Conservation (phyloP, 2,797 vertebrate genomes). For the Enteromius mattozi region DNA sequence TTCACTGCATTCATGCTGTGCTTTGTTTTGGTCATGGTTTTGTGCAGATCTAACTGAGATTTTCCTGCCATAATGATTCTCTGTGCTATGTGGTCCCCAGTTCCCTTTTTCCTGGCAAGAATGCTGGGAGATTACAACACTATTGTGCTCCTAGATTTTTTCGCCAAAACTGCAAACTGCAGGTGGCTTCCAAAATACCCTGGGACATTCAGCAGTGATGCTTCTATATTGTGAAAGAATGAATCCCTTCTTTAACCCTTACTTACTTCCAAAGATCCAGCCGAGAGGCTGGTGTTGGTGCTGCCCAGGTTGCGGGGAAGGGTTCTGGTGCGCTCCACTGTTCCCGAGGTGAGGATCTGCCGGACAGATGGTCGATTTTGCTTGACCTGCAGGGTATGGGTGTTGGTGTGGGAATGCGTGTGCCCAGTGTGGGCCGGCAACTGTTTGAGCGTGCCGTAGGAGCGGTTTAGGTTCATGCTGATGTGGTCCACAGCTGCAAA, state of each 20-base stretch:
- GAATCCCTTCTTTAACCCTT: slow-evolving; percentile 50
- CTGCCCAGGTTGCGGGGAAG: slow-evolving; percentile 96
- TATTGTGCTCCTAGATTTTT: slow-evolving; percentile 6
- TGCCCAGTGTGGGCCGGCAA: slow-evolving; percentile 75
- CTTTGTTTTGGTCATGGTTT: slow-evolving; percentile 2
- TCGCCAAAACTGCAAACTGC: slow-evolving; percentile 9
- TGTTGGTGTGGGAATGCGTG: slow-evolving; percentile 73
- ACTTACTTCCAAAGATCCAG: slow-evolving; percentile 97
- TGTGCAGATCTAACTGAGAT: slow-evolving; percentile 16
- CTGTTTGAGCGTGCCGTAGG: slow-evolving; percentile 93
- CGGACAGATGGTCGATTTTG: slow-evolving; percentile 88
- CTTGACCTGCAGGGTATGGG: slow-evolving; percentile 93
- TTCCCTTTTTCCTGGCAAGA: slow-evolving; percentile 9
- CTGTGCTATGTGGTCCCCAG: neutral
- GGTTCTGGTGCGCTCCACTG: slow-evolving; percentile 94
- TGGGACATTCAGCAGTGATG: neutral
- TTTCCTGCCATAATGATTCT: neutral
- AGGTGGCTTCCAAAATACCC: neutral
- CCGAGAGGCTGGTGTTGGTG: slow-evolving; percentile 88
- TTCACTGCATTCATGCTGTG: neutral
- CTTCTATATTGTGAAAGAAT: neutral
- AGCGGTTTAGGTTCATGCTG: slow-evolving; percentile 88
- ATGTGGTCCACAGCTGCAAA: slow-evolving; percentile 87
- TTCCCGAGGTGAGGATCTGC: slow-evolving; percentile 89
- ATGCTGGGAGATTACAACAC: slow-evolving; percentile 12